Conservation (phyloP, 2,888 invertebrate species). For the Lymantria dispar region DNA sequence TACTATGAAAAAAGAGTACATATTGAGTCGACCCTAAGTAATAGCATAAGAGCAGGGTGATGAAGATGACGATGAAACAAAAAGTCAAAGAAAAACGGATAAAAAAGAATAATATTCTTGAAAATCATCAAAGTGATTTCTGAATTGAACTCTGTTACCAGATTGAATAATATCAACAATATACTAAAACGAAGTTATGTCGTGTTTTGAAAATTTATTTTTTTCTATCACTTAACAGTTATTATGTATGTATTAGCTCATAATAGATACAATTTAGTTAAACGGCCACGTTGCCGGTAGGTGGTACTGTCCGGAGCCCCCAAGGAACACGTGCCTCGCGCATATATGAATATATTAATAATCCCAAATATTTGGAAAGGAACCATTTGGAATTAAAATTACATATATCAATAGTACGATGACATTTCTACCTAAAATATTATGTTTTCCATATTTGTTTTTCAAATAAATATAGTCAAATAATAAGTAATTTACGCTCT, state of each 20-base stretch:
- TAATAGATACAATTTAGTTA: slow-evolving; percentile 6
- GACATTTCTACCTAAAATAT: neutral
- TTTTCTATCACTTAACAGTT: neutral
- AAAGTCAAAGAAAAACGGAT: too few relatives aligned
- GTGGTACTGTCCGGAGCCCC: slow-evolving; percentile 3
- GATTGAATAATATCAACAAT: neutral
- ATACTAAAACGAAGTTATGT: neutral
- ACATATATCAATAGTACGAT: slow-evolving; percentile 2
- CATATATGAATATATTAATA: slow-evolving; percentile 6
- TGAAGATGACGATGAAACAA: too few relatives aligned
- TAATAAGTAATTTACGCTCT: neutral
- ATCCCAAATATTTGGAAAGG: slow-evolving; percentile 1
- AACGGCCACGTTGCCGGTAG: slow-evolving; percentile 4
- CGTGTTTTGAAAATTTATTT: neutral
- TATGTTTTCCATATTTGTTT: neutral
- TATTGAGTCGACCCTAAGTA: too few relatives aligned
- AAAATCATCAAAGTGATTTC: too few relatives aligned
- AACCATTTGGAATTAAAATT: slow-evolving; percentile 1
- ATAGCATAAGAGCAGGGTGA: too few relatives aligned
- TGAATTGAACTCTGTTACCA: too few relatives aligned
- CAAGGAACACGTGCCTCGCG: neutral
- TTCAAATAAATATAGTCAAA: neutral
- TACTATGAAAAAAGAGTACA: too few relatives aligned
- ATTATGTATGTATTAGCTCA: slow-evolving; percentile 5
- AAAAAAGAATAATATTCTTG: too few relatives aligned